Evolutionary conservation across 2,113 vertebrate genomes (phyloP).

Genomic region (Sinocyclocheilus anophthalmus): DNA sequence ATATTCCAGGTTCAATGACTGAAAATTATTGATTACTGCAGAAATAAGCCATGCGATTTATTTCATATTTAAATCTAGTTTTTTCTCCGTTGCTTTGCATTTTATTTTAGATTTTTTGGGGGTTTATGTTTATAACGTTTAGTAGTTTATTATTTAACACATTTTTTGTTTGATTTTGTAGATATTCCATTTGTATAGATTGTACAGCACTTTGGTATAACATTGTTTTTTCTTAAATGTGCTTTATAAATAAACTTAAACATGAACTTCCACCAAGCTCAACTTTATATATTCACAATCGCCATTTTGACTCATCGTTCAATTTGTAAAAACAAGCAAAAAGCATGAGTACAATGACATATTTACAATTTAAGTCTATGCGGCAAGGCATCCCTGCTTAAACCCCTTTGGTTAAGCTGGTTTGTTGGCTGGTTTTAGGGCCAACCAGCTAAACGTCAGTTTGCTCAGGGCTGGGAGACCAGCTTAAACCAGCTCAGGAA

Average conservation of each 20-base stretch:
- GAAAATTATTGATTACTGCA: neutral
- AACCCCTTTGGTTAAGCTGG: neutral
- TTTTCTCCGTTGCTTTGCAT: neutral
- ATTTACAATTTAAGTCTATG: neutral
- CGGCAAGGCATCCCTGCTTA: neutral
- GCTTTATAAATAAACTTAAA: neutral
- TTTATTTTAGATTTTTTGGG: neutral
- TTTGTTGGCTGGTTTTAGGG: neutral
- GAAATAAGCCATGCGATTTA: neutral
- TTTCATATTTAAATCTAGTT: neutral
- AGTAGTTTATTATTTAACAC: neutral
- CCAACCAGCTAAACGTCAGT: neutral
- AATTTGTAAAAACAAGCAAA: neutral
- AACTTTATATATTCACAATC: neutral
- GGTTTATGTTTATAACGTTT: neutral
- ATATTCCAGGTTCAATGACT: neutral
- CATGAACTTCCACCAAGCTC: neutral
- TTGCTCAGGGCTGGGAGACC: neutral
- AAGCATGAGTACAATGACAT: neutral
- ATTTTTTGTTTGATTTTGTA: neutral
- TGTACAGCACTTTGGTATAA: neutral
- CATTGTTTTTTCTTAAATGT: neutral
- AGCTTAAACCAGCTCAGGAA: neutral
- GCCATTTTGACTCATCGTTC: neutral
- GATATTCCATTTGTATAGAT: neutral